Evolutionary conservation across 1,140 invertebrate genomes (phyloP), one percentile per base, ranked within the genome.

Genomic region (Galendromus occidentalis): DNA sequence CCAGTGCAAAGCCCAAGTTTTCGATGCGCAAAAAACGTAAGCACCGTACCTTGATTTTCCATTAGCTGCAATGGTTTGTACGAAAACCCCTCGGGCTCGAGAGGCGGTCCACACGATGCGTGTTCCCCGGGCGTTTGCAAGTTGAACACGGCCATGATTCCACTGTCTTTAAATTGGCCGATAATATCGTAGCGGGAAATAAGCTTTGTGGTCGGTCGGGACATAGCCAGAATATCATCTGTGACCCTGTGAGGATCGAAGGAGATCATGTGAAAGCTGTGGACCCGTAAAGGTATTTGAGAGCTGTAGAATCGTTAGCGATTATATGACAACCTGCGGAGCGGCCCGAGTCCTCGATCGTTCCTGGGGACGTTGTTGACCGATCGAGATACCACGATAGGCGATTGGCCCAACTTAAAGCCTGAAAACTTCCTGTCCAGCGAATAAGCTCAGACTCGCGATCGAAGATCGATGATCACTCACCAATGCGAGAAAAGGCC

Each of bases 401-500:
- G 18, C 17, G n/a, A 20, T n/a, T 28, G 20, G 17, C 18, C 4
- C 42, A 14, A 66, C 20, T 30, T 20, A 42, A 25, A 68, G 29
- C 0, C 63, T 14, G 22, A 18, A 67, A 18, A 65, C 22, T 7
- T 9, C n/a, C 14, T 30, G 66, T 66, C 65, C 17, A 7, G 14
- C 39, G 12, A 64, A 5, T 12, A 7, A 25, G 22, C 41, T 25
- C 1, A 45, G 18, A 68, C 14, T 42, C 65, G 51, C 42, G 2
- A 25, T 30, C 22, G 67, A 67, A 17, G 0, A 14, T 0, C 2
- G 41, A 68, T 22, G 44, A 2, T n/a, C 22, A 72, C 75, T 80
- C 77, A 89, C 87, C 87, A 90, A 71, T 87, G 84, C 17, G 87
- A 89, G 74, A 84, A 90, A 12, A 91, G 76, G 65, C 85, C 86